These are phyloP conservation scores for Campoletis raptor DNA, from an alignment of 2,888 invertebrate species.

Conservation along the genomic window DNA sequence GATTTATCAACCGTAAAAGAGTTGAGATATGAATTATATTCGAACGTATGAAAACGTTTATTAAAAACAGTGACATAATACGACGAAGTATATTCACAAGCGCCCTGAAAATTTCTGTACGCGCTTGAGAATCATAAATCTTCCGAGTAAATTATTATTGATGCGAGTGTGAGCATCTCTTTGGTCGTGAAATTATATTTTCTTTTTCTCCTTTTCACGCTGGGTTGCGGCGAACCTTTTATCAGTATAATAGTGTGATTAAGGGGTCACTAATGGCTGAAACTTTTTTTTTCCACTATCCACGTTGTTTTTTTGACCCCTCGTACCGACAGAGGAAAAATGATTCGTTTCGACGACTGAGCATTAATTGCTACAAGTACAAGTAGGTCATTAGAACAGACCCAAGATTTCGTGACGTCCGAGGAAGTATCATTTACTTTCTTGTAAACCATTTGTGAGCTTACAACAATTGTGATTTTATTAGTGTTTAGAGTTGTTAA, in stretches of 20 bases:
- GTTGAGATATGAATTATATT: neutral
- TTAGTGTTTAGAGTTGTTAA: neutral
- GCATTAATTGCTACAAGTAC: neutral
- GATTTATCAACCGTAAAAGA: neutral
- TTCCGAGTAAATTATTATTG: neutral
- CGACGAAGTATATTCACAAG: neutral
- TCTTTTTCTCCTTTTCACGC: neutral
- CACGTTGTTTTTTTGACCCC: neutral
- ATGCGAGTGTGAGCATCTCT: neutral
- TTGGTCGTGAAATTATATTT: neutral
- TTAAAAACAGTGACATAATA: neutral
- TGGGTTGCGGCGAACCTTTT: neutral
- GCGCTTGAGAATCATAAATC: neutral
- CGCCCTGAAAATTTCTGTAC: neutral
- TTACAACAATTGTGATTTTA: neutral
- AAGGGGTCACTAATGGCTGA: slow-evolving; percentile 7
- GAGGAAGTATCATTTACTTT: neutral
- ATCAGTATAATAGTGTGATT: neutral
- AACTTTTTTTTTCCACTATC: neutral
- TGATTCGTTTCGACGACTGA: neutral
- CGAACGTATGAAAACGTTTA: neutral
- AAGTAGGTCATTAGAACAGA: slow-evolving; percentile 7
- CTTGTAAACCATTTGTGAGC: neutral
- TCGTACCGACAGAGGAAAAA: neutral
- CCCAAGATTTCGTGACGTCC: neutral